Evolutionary conservation across 1,140 invertebrate species (phyloP), one percentile per base, ranked within the genome.

Genomic region (Diorhabda sublineata): DNA sequence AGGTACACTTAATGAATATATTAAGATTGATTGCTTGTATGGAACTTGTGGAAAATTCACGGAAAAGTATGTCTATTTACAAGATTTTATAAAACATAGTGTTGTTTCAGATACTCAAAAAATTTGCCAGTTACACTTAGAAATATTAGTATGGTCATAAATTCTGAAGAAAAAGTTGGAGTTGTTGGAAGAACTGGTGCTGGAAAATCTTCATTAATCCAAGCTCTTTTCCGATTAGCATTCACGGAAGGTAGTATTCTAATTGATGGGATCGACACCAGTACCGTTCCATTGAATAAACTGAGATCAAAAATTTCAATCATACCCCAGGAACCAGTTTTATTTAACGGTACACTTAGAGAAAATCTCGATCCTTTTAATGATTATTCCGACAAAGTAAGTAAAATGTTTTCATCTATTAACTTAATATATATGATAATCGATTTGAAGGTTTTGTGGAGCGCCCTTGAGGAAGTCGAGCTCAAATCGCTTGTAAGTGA

Each of bases 351-450:
- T 0, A 88, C 87, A 5, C 74, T 95, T 61, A 85, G 94, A 11
- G 89, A 89, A 74, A 96, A 97, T 80, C 82, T 97, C 73, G 94
- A 96, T 83, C 94, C 94, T 0, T 95, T 94, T 76, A 84, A 89
- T 69, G 79, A 83, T 26, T 89, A 89, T 75, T 80, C 95, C 75
- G 84, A 87, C 81, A 74, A 93, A 75, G 80, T 96, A 3, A 95
- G 89, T 43, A 91, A 90, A 56, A 4, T 57, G 47, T 52, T 52
- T 58, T 7, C 5, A 4, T 42, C 11, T 11, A 60, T 7, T 7
- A 56, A 56, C n/a, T 56, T 56, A n/a, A 42, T 5, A 59, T 11
- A n/a, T 68, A 57, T 58, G 2, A 57, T 41, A 26, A 45, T 47
- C 3, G 8, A 5, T 42, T 68, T 71, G 61, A 57, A 87, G 81